These are phyloP conservation scores for Leguminivora glycinivorella DNA, from an alignment of 1,140 invertebrate species.

Conservation along the genomic window DNA sequence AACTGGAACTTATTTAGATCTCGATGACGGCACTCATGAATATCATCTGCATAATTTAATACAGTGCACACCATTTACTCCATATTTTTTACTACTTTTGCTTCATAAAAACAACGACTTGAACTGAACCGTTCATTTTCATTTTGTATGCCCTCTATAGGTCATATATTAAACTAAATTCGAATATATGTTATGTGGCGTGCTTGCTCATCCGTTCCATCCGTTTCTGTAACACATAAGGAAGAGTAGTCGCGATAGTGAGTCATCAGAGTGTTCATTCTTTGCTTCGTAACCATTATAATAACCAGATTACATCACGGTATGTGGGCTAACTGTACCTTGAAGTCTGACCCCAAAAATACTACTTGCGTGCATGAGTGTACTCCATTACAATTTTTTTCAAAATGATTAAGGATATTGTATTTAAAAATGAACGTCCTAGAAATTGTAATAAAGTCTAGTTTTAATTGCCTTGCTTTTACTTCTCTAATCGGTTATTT, in stretches of 20 bases:
- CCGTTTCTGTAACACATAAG: neutral
- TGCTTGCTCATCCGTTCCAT: neutral
- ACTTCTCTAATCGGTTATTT: neutral
- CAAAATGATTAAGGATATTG: neutral
- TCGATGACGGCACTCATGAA: slow-evolving; percentile 7
- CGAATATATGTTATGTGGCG: neutral
- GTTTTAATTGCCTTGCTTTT: neutral
- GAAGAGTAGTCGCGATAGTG: slow-evolving; percentile 14
- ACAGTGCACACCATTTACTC: neutral
- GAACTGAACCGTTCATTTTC: neutral
- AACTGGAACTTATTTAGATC: neutral
- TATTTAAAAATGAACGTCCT: neutral
- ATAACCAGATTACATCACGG: slow-evolving; percentile 11
- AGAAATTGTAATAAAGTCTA: neutral
- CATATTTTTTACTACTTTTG: slow-evolving; percentile 12
- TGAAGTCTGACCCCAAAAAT: slow-evolving; percentile 23
- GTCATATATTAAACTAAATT: neutral
- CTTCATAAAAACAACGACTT: neutral
- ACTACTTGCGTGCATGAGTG: slow-evolving; percentile 14
- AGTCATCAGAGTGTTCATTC: slow-evolving; percentile 22
- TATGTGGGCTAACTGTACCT: slow-evolving; percentile 23
- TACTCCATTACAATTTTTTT: neutral
- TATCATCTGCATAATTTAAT: slow-evolving; percentile 15
- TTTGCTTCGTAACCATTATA: slow-evolving; percentile 17
- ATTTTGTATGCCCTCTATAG: neutral